Conservation (phyloP, 1,140 invertebrate species). For the Drosophila tsacasi region DNA sequence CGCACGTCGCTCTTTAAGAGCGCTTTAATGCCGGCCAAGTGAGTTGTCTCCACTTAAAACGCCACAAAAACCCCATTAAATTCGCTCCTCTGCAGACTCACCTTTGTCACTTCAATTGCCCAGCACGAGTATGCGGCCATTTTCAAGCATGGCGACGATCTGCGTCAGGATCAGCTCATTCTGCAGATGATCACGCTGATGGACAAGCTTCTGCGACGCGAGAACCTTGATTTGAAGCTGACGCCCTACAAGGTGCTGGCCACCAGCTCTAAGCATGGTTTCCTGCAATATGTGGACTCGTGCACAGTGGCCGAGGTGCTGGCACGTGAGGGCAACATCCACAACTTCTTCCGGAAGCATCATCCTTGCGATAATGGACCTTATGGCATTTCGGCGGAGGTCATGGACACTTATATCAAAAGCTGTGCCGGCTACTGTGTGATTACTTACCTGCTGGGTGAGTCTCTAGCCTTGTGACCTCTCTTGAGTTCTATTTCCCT, state of each 20-base stretch:
- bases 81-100: conserved; percentile 86
- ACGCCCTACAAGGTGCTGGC: conserved; percentile 97
- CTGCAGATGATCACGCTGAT: conserved; percentile 99
- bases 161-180: conserved; percentile 99
- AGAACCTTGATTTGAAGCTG: conserved; percentile 97
- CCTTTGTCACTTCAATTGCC: conserved; percentile 91
- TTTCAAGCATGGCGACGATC: conserved; percentile 99
- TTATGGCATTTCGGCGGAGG: conserved; percentile 96
- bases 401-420: conserved; percentile 99
- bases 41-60: not conserved
- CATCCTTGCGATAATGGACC: conserved; percentile 94
- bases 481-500: too few relatives aligned
- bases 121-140: conserved; percentile 97
- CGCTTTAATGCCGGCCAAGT: conserved; percentile 97
- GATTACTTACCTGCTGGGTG: conserved; percentile 96
- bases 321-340: conserved; percentile 93
- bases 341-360: conserved; percentile 96
- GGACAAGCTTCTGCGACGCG: conserved; percentile 96
- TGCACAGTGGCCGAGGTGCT: conserved; percentile 96
- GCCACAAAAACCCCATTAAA: not conserved
- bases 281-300: conserved; percentile 99
- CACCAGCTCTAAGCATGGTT: conserved; percentile 97
- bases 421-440: conserved; percentile 99
- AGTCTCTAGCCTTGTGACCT: conserved; percentile 20
- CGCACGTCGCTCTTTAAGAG: conserved; percentile 98